Percentiles rank a stretch among this genome's conserved stretches.
phyloP scores from a whole-genome alignment of 2,888 invertebrate species.

The Drosophila ustulata region DNA sequence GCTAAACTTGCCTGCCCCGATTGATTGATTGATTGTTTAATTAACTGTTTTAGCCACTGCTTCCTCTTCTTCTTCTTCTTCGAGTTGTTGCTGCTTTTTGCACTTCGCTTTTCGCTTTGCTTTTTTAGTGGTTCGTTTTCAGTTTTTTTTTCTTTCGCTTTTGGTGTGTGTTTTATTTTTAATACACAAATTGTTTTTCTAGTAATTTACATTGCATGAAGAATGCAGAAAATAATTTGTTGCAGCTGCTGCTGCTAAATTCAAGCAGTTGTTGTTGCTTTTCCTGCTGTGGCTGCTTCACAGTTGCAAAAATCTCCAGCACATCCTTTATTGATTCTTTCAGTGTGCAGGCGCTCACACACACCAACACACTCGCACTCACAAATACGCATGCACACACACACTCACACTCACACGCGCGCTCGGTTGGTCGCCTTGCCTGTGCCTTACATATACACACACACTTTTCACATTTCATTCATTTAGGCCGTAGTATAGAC shows the following conservation, averaged over 20 bases:
- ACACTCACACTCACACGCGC: conserved; percentile 20
- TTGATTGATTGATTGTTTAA: conserved; percentile 16
- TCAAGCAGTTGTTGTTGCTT: conserved; percentile 21
- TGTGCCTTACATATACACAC: conserved; percentile 45
- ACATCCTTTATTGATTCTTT: conserved; percentile 83
- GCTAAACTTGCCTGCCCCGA: neutral
- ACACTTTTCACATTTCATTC: conserved; percentile 64
- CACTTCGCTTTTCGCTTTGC: neutral
- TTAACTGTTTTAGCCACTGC: conserved; percentile 10
- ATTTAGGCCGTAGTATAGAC: conserved; percentile 75
- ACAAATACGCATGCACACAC: conserved; percentile 29
- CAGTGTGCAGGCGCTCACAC: conserved; percentile 60
- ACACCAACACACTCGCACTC: conserved; percentile 30
- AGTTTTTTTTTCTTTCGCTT: conserved; percentile 17
- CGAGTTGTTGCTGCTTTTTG: conserved; percentile 16
- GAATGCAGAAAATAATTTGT: conserved; percentile 15
- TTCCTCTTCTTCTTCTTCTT: neutral
- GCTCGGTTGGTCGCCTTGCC: conserved; percentile 33
- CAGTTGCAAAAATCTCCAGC: conserved; percentile 70
- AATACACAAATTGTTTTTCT: conserved; percentile 14
- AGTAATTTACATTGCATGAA: conserved; percentile 1
- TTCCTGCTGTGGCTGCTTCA: conserved; percentile 27
- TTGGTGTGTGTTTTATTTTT: conserved; percentile 5
- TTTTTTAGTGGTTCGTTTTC: conserved; percentile 22
- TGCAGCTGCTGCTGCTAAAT: conserved; percentile 26